Percentiles rank a stretch among this genome's conserved stretches.
Conservation (phyloP, 2,113 vertebrate species). For the Dolichallabes microphthalmus region DNA sequence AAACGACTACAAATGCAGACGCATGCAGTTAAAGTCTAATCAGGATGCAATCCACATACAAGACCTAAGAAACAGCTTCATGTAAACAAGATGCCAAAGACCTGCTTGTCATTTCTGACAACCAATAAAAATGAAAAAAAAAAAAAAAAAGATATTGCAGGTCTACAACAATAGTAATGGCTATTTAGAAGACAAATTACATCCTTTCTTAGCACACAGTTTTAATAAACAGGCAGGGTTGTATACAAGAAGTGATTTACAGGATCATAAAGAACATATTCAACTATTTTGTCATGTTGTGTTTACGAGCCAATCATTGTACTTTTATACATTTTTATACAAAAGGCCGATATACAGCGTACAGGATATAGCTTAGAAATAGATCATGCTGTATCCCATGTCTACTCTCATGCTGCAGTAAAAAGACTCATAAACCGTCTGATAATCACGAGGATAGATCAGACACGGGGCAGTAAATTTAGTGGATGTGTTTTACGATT, state of each 20-base stretch:
- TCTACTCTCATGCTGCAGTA: not conserved
- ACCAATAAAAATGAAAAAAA: not conserved
- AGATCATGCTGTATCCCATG: not conserved
- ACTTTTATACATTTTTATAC: too few relatives aligned
- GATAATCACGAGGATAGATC: not conserved
- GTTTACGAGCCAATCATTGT: not conserved
- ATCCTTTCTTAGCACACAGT: not conserved
- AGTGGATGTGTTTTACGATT: not conserved
- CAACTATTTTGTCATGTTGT: not conserved
- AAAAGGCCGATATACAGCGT: too few relatives aligned
- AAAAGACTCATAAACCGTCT: not conserved
- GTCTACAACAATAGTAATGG: not conserved
- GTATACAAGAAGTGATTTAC: not conserved
- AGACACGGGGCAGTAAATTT: not conserved
- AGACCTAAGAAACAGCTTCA: not conserved
- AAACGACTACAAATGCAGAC: not conserved
- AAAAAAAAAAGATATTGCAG: not conserved
- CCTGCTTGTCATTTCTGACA: not conserved
- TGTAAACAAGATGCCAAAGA: not conserved
- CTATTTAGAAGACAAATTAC: not conserved
- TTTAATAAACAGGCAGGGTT: not conserved
- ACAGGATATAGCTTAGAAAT: not conserved
- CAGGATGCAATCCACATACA: conserved; percentile 1
- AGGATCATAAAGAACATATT: not conserved
- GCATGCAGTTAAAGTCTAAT: not conserved